Percentiles rank a stretch among this genome's conserved stretches.
phyloP scores from a whole-genome alignment of 2,888 invertebrate species.

The Parascotia fuliginaria region DNA sequence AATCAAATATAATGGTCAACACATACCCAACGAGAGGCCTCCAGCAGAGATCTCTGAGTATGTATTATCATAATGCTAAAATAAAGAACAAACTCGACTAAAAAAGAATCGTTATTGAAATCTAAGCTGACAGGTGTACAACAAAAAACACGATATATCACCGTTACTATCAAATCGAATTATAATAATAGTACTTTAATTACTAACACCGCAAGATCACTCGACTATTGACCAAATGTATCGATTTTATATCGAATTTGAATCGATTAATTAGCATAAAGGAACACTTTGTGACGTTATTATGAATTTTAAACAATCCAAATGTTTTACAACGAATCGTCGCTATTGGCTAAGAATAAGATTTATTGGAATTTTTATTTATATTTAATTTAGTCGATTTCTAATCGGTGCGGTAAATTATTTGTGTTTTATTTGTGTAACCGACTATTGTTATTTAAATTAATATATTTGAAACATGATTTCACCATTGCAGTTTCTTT shows the following conservation, averaged over 20 bases:
- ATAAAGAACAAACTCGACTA: conserved; percentile 37
- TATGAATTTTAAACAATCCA: conserved; percentile 45
- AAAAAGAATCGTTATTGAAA: conserved; percentile 47
- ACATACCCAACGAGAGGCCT: not conserved
- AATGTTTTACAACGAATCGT: conserved; percentile 31
- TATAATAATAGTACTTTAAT: conserved; percentile 53
- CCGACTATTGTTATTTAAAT: conserved; percentile 16
- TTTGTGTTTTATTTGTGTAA: conserved; percentile 33
- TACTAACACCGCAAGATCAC: conserved; percentile 40
- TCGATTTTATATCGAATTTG: conserved; percentile 53
- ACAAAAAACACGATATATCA: conserved; percentile 43
- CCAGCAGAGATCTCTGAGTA: conserved; percentile 9
- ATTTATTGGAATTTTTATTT: conserved; percentile 40
- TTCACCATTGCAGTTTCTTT: not conserved
- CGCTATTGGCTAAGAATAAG: conserved; percentile 38
- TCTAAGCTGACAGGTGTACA: conserved; percentile 47
- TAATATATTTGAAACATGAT: not conserved
- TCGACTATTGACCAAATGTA: conserved; percentile 40
- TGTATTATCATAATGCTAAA: conserved; percentile 21
- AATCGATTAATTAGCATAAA: conserved; percentile 53
- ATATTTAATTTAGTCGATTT: conserved; percentile 36
- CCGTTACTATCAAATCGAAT: conserved; percentile 39
- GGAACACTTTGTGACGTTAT: conserved; percentile 38
- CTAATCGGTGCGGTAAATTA: conserved; percentile 29
- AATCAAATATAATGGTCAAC: not conserved